phyloP scores from a whole-genome alignment of 2,113 vertebrate species.

The Emydocephalus ijimae region DNA sequence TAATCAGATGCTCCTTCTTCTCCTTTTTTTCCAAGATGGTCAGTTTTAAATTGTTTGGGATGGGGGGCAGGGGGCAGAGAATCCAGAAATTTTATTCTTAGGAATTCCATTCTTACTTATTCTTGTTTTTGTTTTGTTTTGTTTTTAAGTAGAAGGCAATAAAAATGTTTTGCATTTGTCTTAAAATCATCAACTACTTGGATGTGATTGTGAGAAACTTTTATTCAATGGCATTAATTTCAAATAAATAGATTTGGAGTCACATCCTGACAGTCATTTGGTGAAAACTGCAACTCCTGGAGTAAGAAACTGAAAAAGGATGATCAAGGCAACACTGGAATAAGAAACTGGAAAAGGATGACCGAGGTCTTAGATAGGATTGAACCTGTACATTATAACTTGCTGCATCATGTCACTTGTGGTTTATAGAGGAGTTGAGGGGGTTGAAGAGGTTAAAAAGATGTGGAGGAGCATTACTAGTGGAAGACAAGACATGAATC shows the following conservation, averaged over 20 bases:
- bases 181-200: slow-evolving; percentile 47
- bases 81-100: slow-evolving; percentile 26
- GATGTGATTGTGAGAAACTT: slow-evolving; percentile 6
- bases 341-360: too few species aligned
- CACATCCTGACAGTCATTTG: neutral
- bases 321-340: too few species aligned
- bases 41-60: slow-evolving; percentile 33
- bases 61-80: neutral
- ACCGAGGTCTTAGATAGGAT: neutral
- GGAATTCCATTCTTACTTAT: slow-evolving; percentile 53
- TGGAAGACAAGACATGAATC: neutral
- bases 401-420: neutral
- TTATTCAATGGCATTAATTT: neutral
- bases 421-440: neutral
- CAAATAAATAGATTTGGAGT: neutral
- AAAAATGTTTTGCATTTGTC: slow-evolving; percentile 55
- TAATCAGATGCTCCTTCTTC: slow-evolving; percentile 57
- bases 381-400: neutral
- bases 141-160: slow-evolving; percentile 56
- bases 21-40: slow-evolving; percentile 49
- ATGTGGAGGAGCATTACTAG: neutral
- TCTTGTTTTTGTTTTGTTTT: slow-evolving; percentile 57
- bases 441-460: neutral
- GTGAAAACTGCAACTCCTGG: neutral
- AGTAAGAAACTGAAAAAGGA: too few species aligned